Conservation (phyloP, 2,113 vertebrate species). For the Leucopsar rothschildi region DNA sequence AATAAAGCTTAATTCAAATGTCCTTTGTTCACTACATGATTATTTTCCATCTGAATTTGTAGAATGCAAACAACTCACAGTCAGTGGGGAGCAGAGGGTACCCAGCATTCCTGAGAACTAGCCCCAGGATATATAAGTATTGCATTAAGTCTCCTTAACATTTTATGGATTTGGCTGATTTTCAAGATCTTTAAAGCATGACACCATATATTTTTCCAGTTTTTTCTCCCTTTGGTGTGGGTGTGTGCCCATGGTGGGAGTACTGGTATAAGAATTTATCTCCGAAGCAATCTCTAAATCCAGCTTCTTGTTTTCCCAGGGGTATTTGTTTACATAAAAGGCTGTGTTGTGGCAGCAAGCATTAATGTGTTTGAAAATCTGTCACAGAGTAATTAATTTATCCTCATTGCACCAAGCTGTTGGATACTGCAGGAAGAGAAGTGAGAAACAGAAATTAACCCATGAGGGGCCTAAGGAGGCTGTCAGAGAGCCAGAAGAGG, state of each 20-base stretch:
- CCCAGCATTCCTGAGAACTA: constrained; percentile 19
- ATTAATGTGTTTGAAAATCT: constrained; percentile 18
- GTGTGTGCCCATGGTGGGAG: background rate
- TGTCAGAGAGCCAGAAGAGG: background rate
- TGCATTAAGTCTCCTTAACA: constrained; percentile 9
- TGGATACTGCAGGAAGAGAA: background rate
- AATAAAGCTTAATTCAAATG: background rate
- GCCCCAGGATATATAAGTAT: background rate
- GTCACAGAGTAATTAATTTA: constrained; percentile 16
- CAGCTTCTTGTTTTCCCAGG: constrained; percentile 3
- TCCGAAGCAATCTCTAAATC: background rate
- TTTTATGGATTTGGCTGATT: constrained; percentile 45
- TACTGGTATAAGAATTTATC: background rate
- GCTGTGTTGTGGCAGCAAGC: background rate
- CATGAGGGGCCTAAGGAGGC: background rate
- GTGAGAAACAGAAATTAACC: constrained; percentile 1
- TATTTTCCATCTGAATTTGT: background rate
- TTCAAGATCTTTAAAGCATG: constrained; percentile 17
- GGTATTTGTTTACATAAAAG: constrained; percentile 28
- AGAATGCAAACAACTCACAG: background rate
- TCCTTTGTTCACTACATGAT: background rate
- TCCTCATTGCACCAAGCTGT: background rate
- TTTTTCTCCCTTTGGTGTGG: background rate
- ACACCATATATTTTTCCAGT: background rate
- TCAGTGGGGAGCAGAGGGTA: background rate